Evolutionary conservation across 2,113 vertebrate genomes (phyloP).

Genomic region (Psittacus erithacus): DNA sequence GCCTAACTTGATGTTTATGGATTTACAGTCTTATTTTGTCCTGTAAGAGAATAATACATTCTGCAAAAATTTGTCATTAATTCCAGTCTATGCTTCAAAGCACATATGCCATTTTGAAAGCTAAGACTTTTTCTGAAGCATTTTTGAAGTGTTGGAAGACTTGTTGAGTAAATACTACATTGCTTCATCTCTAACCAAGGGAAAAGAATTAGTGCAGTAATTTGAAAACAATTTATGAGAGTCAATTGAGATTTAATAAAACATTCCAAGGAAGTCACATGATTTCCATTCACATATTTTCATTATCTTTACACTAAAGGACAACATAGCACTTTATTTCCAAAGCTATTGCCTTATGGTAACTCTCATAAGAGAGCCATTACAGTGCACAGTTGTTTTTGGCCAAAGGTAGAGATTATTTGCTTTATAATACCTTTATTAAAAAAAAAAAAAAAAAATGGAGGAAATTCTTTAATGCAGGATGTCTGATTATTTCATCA

Average conservation of each 20-base stretch:
- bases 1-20: neutral
- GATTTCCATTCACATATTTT: conserved; percentile 31
- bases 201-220: neutral
- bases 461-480: neutral
- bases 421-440: neutral
- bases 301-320: conserved; percentile 9
- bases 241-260: neutral
- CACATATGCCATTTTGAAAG: neutral
- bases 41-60: neutral
- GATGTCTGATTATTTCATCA: neutral
- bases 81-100: neutral
- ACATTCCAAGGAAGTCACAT: conserved; percentile 22
- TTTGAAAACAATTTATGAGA: neutral
- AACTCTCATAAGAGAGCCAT: neutral
- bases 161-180: neutral
- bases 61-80: neutral
- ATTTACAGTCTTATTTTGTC: neutral
- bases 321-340: neutral
- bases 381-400: neutral
- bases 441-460: neutral
- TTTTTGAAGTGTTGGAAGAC: neutral
- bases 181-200: neutral
- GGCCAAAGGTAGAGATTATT: neutral
- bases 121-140: neutral
- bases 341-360: neutral